Base-by-base conservation (phyloP, 2,888 invertebrate species). In the Lepidochrysops patricia region DNA sequence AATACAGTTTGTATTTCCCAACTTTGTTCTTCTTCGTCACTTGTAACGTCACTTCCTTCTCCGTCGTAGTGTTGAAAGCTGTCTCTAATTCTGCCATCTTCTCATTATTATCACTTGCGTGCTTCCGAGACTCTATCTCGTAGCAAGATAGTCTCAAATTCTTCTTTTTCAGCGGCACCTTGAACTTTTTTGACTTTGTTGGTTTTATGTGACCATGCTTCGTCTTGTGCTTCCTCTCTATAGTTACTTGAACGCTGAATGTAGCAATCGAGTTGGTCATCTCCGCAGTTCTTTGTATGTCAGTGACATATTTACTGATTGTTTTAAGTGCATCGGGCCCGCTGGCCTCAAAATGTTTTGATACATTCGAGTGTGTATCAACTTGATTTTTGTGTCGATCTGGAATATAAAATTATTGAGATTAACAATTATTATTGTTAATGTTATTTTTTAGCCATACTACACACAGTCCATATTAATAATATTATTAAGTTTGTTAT, bases 141-240 rank as follows among this genome's bases (percentile, higher is more conserved):
- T 32, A 54, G 12, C 54, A 32, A n/a, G 54, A 54, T 5, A 54
- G 5, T 32, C 29, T 54, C 32, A 54, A 29, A 32, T 32, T 54
- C 19, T 54, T 54, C 54, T 54, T 54, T 26, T 54, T 54, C 7
- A 54, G 32, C 26, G 54, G 54, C 19, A 54, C 54, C 13, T 54
- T 54, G 4, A 54, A 54, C 19, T 54, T 54, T 12, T 54, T 54
- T 2, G 54, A 4, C 29, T 54, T 54, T 19, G 27, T 54, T 7
- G 19, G 19, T 15, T 32, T 54, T 7, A 43, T 6, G 1, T 43
- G 19, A 0, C 29, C 29, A 19, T 32, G 15, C 15, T 54, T 54
- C 7, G 29, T 15, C 32, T 32, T 54, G 4, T 13, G 29, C 12
- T 19, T 32, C 19, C 12, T 54, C 19, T 15, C 15, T 15, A 26